Conservation (phyloP, 2,797 vertebrate species). For the Chaenodraco wilsoni region DNA sequence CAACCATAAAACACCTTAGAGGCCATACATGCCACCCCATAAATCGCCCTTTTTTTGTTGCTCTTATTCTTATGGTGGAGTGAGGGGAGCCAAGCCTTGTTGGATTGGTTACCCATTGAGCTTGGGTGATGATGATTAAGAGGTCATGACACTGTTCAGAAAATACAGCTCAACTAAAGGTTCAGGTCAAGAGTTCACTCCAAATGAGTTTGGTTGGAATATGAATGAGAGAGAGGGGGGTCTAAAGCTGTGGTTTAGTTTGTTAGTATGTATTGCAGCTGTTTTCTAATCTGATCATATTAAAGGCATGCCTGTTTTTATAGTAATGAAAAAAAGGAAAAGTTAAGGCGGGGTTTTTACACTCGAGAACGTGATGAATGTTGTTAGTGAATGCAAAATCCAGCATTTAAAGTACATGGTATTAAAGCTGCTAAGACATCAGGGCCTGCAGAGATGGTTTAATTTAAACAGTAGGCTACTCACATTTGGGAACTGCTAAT, state of each 20-base stretch:
- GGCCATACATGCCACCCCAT: conserved; percentile 74
- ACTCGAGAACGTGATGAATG: conserved; percentile 8
- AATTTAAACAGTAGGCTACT: conserved; percentile 62
- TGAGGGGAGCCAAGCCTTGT: conserved; percentile 37
- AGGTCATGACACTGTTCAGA: conserved; percentile 45
- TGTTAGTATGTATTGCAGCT: not conserved
- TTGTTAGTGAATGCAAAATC: conserved; percentile 2
- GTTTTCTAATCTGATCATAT: conserved; percentile 11
- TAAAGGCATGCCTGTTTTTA: not conserved
- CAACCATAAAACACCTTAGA: conserved; percentile 84
- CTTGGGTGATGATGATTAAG: conserved; percentile 51
- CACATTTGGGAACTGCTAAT: conserved; percentile 56
- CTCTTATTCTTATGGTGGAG: conserved; percentile 47
- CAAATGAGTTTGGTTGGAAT: conserved; percentile 28
- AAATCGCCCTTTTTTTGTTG: conserved; percentile 64
- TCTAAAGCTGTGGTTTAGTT: not conserved
- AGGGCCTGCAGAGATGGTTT: conserved; percentile 50
- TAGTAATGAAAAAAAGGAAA: conserved; percentile 17
- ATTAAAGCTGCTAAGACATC: conserved; percentile 51
- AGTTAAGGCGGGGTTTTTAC: not conserved
- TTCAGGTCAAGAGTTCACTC: conserved; percentile 32
- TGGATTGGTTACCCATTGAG: conserved; percentile 46
- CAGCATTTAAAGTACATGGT: conserved; percentile 33
- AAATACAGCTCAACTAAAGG: conserved; percentile 41
- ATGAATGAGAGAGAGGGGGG: not conserved